A percentile compares a stretch with the other conserved stretches of the same genome.
These are phyloP conservation scores for Poeciliopsis occidentalis DNA, from an alignment of 2,113 vertebrate genomes.

Conservation along the genomic window DNA sequence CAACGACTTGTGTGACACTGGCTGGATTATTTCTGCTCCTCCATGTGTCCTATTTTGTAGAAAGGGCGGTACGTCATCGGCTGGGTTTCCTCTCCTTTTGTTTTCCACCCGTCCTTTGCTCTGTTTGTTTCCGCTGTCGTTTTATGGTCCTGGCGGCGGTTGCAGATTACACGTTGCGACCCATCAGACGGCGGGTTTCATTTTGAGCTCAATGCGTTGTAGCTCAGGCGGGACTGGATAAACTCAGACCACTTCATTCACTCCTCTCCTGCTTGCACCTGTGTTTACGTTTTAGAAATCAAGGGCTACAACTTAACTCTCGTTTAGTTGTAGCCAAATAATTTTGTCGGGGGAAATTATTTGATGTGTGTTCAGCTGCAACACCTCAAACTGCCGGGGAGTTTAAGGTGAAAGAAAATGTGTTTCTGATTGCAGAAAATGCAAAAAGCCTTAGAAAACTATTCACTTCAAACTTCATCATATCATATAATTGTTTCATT, in stretches of 20 bases:
- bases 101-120: conserved; percentile 1
- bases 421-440: background rate
- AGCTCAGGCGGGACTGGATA: conserved; percentile 52
- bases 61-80: conserved; percentile 25
- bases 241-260: conserved; percentile 36
- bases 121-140: conserved; percentile 76
- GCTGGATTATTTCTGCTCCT: conserved; percentile 17
- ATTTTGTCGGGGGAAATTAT: background rate
- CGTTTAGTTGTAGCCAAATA: background rate
- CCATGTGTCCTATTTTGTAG: conserved; percentile 37
- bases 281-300: conserved; percentile 41
- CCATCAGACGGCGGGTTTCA: conserved; percentile 61
- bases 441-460: background rate
- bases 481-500: no score
- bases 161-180: conserved; percentile 65
- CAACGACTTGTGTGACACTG: conserved; percentile 34
- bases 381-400: background rate
- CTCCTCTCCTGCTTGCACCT: conserved; percentile 27
- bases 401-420: background rate
- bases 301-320: background rate
- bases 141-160: conserved; percentile 39
- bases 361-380: background rate
- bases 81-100: conserved; percentile 15
- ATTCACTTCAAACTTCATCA: background rate
- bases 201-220: conserved; percentile 64